Conservation (phyloP, 2,113 vertebrate species). For the Sisor rabdophorus region DNA sequence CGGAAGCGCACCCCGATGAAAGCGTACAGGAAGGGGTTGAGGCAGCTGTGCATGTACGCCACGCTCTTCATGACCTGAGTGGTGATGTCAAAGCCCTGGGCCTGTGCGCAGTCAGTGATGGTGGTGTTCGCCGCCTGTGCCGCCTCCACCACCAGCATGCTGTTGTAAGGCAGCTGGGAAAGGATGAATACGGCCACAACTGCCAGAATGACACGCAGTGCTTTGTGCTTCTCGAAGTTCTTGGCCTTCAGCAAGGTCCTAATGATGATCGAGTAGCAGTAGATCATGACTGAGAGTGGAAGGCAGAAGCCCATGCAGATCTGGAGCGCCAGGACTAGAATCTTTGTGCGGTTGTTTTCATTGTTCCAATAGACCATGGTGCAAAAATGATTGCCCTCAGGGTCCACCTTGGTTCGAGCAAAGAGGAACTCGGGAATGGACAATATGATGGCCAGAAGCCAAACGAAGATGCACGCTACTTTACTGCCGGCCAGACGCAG, state of each 20-base stretch:
- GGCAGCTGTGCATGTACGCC: conserved; percentile 81
- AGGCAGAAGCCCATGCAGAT: conserved; percentile 80
- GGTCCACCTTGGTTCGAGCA: conserved; percentile 18
- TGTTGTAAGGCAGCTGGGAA: conserved; percentile 82
- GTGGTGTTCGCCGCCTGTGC: conserved; percentile 55
- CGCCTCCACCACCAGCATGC: conserved; percentile 71
- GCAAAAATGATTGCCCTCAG: conserved; percentile 51
- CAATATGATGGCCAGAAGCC: conserved; percentile 68
- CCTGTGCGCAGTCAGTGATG: conserved; percentile 59
- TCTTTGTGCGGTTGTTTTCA: conserved; percentile 59
- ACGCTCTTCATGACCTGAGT: conserved; percentile 77
- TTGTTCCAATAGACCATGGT: conserved; percentile 64
- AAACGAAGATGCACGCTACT: conserved; percentile 67
- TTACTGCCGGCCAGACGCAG: conserved; percentile 69
- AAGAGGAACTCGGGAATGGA: conserved; percentile 78
- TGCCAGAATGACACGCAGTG: conserved; percentile 74
- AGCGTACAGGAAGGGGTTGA: conserved; percentile 84
- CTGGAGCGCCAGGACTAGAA: conserved; percentile 68
- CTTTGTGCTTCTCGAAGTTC: conserved; percentile 80
- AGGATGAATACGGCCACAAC: conserved; percentile 76
- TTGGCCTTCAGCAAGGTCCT: conserved; percentile 74
- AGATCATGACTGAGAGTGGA: conserved; percentile 76
- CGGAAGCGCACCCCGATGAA: conserved; percentile 81
- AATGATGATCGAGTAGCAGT: conserved; percentile 79
- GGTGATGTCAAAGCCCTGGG: conserved; percentile 56